Evolutionary conservation across 2,113 vertebrate genomes (phyloP).

Genomic region (Toxotes jaculatrix): DNA sequence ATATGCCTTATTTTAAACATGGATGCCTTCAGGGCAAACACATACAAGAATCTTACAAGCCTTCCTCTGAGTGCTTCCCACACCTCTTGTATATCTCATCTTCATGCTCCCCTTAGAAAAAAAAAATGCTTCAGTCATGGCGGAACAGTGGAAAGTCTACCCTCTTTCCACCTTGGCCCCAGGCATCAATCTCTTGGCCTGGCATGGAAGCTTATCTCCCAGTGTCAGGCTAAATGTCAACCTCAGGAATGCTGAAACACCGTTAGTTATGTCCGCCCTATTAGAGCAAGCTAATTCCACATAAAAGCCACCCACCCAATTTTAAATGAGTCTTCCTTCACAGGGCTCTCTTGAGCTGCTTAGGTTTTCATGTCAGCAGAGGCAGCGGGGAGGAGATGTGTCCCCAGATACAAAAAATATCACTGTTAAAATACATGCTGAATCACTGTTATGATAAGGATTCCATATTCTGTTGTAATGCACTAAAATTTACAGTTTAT

Average conservation of each 20-base stretch:
- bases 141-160: slow-evolving; percentile 17
- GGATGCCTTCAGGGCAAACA: slow-evolving; percentile 48
- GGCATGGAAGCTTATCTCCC: slow-evolving; percentile 67
- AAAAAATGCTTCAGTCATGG: slow-evolving; percentile 52
- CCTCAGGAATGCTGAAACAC: slow-evolving; percentile 52
- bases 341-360: slow-evolving; percentile 33
- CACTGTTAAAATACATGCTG: slow-evolving; percentile 49
- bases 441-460: slow-evolving; percentile 21
- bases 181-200: slow-evolving; percentile 55
- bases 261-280: slow-evolving; percentile 73
- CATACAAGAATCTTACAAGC: slow-evolving; percentile 28
- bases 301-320: slow-evolving; percentile 60
- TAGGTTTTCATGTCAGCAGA: slow-evolving; percentile 43
- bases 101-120: slow-evolving; percentile 48
- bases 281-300: slow-evolving; percentile 72
- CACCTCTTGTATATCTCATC: slow-evolving; percentile 49
- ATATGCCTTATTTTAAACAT: slow-evolving; percentile 55
- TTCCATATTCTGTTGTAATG: slow-evolving; percentile 21
- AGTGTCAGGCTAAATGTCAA: slow-evolving; percentile 73
- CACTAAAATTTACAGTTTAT: slow-evolving; percentile 18
- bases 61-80: slow-evolving; percentile 3
- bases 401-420: slow-evolving; percentile 58
- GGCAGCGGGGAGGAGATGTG: slow-evolving; percentile 44
- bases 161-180: slow-evolving; percentile 30
- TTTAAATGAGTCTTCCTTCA: slow-evolving; percentile 65